Base-by-base conservation (phyloP, 1,140 invertebrate genomes). In the Bursaphelenchus mucronatus region DNA sequence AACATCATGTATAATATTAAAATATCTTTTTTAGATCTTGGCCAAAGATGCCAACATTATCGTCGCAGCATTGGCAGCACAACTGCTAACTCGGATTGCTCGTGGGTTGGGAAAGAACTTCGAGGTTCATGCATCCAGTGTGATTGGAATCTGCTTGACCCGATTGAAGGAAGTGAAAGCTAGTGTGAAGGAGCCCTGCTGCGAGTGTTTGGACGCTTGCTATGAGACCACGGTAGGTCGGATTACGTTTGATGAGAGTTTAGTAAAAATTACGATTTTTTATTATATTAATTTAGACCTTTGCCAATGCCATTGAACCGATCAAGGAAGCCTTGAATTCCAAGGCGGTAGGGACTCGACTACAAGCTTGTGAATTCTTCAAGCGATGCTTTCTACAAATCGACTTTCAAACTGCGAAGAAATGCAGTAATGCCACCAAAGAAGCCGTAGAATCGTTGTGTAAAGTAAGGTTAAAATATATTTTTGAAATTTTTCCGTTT, bases 131-230 rank as follows among this genome's bases (percentile, higher is more conserved):
- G 88, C 92, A 0, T 76, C 72, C 21, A 65, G 40, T 9, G 46
- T 90, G 76, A 84, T 95, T 8, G 86, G 90, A 1, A 86, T 88
- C 0, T 85, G 94, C 21, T 82, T 97, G 8, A 92, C 96, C 74
- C 97, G 97, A 84, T 97, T 98, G 77, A 94, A 94, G 78, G 95
- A 98, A 82, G 97, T 96, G 84, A 98, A 98, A 78, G 78, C 85
- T 43, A 87, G 89, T 0, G 83, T 97, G 15, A 83, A 90, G 45
- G 77, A 81, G 43, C 71, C 78, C 6, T 64, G 77, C 10, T 52
- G 64, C 13, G 93, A 97, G 70, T 90, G 91, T n/a, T 89, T 91
- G 43, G 94, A 98, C 84, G 75, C 69, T 40, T 19, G 58, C 19
- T 56, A 57, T 49, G 47, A 56, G n/a, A n/a, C 57, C 40, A 76